These are phyloP conservation scores for Arenicola marina DNA, from an alignment of 2,888 invertebrate genomes.

Conservation along the genomic window DNA sequence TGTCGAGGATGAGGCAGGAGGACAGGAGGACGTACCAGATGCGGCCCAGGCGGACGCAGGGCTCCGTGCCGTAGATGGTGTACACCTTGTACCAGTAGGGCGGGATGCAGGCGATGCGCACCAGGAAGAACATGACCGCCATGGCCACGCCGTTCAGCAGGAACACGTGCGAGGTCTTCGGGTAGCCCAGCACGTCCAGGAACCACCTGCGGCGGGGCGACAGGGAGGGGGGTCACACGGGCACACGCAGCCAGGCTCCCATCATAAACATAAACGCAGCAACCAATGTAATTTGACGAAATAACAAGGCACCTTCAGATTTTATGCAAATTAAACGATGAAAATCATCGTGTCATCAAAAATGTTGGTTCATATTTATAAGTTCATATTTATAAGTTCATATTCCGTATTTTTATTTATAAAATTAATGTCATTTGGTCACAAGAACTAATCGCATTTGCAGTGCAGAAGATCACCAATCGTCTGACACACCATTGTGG, in stretches of 20 bases:
- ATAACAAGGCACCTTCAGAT: too few relatives aligned
- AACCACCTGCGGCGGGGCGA: constrained; percentile 48
- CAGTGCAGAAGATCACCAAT: too few relatives aligned
- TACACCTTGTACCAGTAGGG: constrained; percentile 50
- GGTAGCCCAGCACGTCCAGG: constrained; percentile 46
- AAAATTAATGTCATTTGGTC: too few relatives aligned
- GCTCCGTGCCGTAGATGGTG: constrained; percentile 43
- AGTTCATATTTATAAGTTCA: too few relatives aligned
- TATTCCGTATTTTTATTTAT: too few relatives aligned
- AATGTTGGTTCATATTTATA: too few relatives aligned
- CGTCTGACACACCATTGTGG: too few relatives aligned
- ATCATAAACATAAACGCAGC: not conserved
- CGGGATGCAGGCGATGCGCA: constrained; percentile 53
- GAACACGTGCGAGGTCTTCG: constrained; percentile 42
- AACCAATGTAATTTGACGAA: not conserved
- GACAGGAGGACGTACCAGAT: constrained; percentile 53
- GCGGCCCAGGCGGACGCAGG: constrained; percentile 46
- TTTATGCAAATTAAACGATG: not conserved
- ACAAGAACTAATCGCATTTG: too few relatives aligned
- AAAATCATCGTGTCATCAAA: too few relatives aligned
- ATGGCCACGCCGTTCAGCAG: constrained; percentile 56
- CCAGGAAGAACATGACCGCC: constrained; percentile 54
- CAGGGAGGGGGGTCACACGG: not conserved
- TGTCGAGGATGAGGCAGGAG: constrained; percentile 52
- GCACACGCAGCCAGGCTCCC: not conserved